Base-by-base conservation (phyloP, 1,140 invertebrate genomes). In the Melipona quadrifasciata region DNA sequence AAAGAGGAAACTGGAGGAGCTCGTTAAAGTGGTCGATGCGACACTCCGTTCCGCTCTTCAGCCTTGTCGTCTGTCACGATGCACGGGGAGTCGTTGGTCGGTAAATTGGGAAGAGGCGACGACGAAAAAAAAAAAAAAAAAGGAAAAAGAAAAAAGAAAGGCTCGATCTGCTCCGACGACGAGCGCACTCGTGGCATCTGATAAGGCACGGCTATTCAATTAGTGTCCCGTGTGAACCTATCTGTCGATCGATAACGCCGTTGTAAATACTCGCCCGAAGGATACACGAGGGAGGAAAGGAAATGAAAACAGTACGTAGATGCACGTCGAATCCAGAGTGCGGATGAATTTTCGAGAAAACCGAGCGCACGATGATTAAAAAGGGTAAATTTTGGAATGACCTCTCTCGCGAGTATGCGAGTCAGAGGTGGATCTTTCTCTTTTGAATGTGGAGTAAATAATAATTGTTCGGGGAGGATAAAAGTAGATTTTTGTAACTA, bases 41-140 rank as follows among this genome's bases (percentile, higher is more conserved):
- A 53, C 55, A 74, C 57, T 61, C 55, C 51, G 58, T 77, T 81
- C n/a, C 57, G 34, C 51, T 80, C 84, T 80, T 57, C 74, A n/a
- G 39, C 57, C 70, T n/a, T 57, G 76, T 80, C 83, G 55, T 70
- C 72, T 31, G 67, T 64, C 67, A 81, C 71, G 68, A 74, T 82
- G 80, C 71, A 82, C 72, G 47, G 39, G 39, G 27, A 78, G 61
- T 78, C 58, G 73, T 31, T 47, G 53, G 34, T 64, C 68, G 79
- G 31, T 86, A 83, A 86, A 88, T 83, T 86, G 80, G 76, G 80
- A 86, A 83, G 77, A 86, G 82, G 75, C n/a, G 76, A 51, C 64
- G 27, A 74, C 57, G 64, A 65, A 57, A 77, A 77, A 76, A 27
- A 65, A 1, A 57, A 19, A 6, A 19, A 55, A 55, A 55, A 57